Conservation (phyloP, 1,140 invertebrate genomes). For the Reticulitermes speratus region DNA sequence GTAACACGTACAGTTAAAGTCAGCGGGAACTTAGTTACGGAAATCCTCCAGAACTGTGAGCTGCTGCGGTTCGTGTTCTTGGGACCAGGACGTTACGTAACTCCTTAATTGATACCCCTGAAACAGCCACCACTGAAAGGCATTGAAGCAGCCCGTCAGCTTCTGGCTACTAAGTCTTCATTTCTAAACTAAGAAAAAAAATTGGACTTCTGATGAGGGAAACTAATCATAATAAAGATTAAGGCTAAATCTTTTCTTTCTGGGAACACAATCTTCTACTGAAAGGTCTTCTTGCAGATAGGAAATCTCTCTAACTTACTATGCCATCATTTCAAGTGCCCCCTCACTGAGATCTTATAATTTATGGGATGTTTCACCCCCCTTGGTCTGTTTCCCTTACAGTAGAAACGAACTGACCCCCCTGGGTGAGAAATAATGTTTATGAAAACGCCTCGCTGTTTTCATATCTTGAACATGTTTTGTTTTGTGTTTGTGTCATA, state of each 20-base stretch:
- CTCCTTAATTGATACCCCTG: not conserved
- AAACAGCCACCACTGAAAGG: not conserved
- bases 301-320: not conserved
- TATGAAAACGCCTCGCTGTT: not conserved
- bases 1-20: no score
- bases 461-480: not conserved
- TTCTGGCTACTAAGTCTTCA: not conserved
- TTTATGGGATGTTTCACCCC: not conserved
- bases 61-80: not conserved
- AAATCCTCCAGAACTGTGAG: no score
- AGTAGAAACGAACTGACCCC: slow-evolving; percentile 4
- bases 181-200: not conserved
- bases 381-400: not conserved
- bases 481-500: not conserved
- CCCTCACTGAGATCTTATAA: not conserved
- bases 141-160: not conserved
- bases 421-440: slow-evolving; percentile 6
- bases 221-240: not conserved
- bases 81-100: not conserved
- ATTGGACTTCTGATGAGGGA: not conserved
- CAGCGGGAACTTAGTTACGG: no score
- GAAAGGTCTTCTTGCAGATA: not conserved
- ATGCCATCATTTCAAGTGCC: not conserved
- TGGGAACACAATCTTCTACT: not conserved
- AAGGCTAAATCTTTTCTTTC: not conserved